These are phyloP conservation scores for Pteronotus mesoamericanus DNA, from an alignment of 2,797 vertebrate genomes.

Conservation along the genomic window DNA sequence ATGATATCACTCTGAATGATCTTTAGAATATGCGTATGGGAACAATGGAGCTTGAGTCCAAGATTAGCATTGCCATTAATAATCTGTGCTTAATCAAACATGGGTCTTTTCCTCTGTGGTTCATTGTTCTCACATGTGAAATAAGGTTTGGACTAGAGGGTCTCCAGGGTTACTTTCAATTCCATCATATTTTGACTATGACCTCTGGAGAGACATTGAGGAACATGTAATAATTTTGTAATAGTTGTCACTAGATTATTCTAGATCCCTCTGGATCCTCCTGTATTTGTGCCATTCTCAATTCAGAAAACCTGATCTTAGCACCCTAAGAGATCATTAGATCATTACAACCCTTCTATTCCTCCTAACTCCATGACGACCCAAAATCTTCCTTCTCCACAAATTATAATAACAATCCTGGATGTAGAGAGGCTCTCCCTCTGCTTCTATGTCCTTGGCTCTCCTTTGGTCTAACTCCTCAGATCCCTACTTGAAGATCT, in stretches of 20 bases:
- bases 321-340: neutral
- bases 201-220: neutral
- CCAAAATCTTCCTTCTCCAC: neutral
- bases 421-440: neutral
- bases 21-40: neutral
- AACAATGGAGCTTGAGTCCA: neutral
- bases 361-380: neutral
- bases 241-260: neutral
- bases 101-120: neutral
- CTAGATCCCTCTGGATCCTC: neutral
- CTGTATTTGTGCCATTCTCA: neutral
- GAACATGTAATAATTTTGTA: neutral
- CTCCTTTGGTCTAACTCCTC: conserved; percentile 23
- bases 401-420: neutral
- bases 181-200: neutral
- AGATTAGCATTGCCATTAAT: neutral
- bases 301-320: neutral
- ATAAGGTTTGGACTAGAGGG: neutral
- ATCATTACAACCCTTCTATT: neutral
- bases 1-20: neutral
- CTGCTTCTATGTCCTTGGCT: neutral
- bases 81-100: neutral
- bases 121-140: neutral
- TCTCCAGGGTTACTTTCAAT: neutral
- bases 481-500: neutral